These are phyloP conservation scores for Pectinophora gossypiella DNA, from an alignment of 1,140 invertebrate species.

Conservation along the genomic window DNA sequence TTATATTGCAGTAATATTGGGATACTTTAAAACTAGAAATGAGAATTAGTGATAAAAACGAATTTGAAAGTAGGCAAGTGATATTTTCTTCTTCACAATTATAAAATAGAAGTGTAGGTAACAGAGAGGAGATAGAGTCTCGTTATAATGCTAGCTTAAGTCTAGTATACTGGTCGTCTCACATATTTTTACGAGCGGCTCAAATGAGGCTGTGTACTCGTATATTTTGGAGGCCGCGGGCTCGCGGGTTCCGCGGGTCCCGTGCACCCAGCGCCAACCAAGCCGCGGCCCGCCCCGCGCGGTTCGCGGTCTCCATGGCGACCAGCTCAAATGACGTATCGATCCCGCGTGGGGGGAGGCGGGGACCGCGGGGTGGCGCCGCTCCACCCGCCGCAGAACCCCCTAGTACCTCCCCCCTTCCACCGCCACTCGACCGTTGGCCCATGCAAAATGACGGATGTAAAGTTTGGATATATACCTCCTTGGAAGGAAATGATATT, in stretches of 20 bases:
- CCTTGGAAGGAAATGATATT: conserved; percentile 73
- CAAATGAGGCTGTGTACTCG: conserved; percentile 49
- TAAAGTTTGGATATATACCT: conserved; percentile 75
- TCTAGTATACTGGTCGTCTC: too few species aligned
- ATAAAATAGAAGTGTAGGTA: too few species aligned
- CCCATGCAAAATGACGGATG: conserved; percentile 75
- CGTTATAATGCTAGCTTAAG: too few species aligned
- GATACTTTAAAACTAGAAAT: too few species aligned
- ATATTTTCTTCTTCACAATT: too few species aligned
- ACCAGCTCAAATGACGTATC: conserved; percentile 75
- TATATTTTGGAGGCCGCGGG: conserved; percentile 13
- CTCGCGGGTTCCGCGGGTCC: conserved; percentile 45
- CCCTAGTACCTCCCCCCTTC: conserved; percentile 52
- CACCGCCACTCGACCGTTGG: conserved; percentile 67
- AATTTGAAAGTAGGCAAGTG: too few species aligned
- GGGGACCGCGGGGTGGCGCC: conserved; percentile 59
- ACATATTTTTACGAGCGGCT: too few species aligned
- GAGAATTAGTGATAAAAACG: too few species aligned
- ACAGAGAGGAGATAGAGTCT: too few species aligned
- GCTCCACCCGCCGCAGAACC: conserved; percentile 59
- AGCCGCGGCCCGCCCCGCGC: conserved; percentile 66
- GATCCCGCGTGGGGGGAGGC: conserved; percentile 64
- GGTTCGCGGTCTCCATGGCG: conserved; percentile 71
- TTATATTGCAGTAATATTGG: too few species aligned
- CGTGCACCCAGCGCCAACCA: conserved; percentile 60